A percentile compares a stretch with the other conserved stretches of the same genome.
Conservation (phyloP, 2,797 vertebrate genomes). For the Spea hammondii region DNA sequence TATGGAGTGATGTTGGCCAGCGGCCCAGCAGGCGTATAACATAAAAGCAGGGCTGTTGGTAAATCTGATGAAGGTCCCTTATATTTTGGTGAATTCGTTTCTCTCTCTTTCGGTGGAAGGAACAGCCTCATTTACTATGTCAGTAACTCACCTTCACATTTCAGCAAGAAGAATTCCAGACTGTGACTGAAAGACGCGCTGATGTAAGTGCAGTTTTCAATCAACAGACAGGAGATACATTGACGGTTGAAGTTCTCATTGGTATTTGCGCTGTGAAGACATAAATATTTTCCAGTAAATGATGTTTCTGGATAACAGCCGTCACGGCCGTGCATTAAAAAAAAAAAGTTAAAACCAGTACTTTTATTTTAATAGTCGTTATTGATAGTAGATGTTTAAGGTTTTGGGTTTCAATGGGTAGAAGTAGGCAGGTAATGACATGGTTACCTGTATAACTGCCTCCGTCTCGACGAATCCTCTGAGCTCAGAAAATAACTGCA, state of each 20-base stretch:
- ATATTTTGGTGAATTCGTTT: no score
- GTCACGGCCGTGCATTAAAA: background rate
- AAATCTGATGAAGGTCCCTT: no score
- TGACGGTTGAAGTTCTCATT: slow-evolving; percentile 87
- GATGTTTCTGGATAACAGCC: slow-evolving; percentile 17
- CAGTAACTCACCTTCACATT: slow-evolving; percentile 80
- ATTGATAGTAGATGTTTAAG: no score
- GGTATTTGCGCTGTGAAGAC: slow-evolving; percentile 80
- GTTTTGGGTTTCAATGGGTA: no score
- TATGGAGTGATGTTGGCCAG: no score
- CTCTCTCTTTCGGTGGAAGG: no score
- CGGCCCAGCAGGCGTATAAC: no score
- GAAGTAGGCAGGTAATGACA: no score
- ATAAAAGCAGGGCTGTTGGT: no score
- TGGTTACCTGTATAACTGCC: slow-evolving; percentile 90
- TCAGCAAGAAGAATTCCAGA: slow-evolving; percentile 83
- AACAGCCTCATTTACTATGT: no score
- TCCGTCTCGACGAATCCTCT: slow-evolving; percentile 84
- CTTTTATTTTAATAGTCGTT: no score
- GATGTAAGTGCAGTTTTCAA: slow-evolving; percentile 86
- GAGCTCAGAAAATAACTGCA: slow-evolving; percentile 95
- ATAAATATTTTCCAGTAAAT: background rate
- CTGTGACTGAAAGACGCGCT: slow-evolving; percentile 86
- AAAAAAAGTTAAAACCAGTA: no score
- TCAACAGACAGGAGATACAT: slow-evolving; percentile 89